Base-by-base conservation (phyloP, 1,140 invertebrate species). In the Planococcus citri region DNA sequence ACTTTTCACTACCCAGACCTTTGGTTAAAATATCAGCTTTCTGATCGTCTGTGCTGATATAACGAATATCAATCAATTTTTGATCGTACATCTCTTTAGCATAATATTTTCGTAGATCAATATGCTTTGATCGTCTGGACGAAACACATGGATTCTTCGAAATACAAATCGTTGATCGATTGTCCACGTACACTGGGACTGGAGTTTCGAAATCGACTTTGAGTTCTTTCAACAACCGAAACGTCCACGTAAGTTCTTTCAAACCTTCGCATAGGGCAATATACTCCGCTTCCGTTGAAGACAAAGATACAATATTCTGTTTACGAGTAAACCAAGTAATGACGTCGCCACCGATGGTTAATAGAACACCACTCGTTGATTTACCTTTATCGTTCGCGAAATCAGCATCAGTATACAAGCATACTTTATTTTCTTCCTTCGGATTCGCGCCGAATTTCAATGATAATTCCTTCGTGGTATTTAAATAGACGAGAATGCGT, bases 401-500 rank as follows among this genome's bases (percentile, higher is more conserved):
- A 41, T 69, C 68, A 17, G 68, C 17, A 22, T 69, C 68, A 20
- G 21, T 41, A 14, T 29, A 69, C 12, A 51, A 20, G 6, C 20
- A 20, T 27, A 38, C 29, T 10, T 21, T 6, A 21, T n/a, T 1
- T 20, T 10, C 14, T 10, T 37, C 27, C n/a, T 25, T 17, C 17
- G 25, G 2, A 29, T 29, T n/a, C 20, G 14, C n/a, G 6, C 22
- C 37, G 38, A 38, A 69, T 38, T 69, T 41, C 21, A 69, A 69
- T 9, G n/a, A n/a, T 17, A 38, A 17, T 38, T 75, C 51, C 25
- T 67, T 57, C 17, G 75, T 78, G 37, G 72, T 71, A 58, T 77
- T 75, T 8, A 81, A 72, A 73, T 79, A 80, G 68, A 75, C 73
- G 27, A 79, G 73, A n/a, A 80, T 72, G 33, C 74, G 37, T 72